Conservation (phyloP, 1,140 invertebrate genomes). For the Daktulosphaira vitifoliae region DNA sequence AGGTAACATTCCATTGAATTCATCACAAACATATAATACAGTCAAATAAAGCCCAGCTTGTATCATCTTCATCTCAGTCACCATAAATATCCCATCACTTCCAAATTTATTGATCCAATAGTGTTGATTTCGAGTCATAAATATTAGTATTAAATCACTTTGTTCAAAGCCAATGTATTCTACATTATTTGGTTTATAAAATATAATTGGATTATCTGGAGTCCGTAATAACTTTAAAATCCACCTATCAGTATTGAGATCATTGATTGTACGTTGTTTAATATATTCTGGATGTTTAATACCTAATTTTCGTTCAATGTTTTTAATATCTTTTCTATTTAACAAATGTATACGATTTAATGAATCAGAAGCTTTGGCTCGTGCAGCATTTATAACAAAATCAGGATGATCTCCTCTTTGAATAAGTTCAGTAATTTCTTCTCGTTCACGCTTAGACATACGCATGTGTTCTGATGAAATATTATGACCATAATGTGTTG, state of each 20-base stretch:
- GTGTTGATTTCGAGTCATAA: conserved; percentile 20
- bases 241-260: conserved; percentile 27
- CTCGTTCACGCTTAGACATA: conserved; percentile 27
- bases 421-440: conserved; percentile 26
- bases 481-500: conserved; percentile 28
- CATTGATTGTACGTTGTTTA: conserved; percentile 29
- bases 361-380: conserved; percentile 18
- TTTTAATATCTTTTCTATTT: conserved; percentile 30
- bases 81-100: conserved; percentile 24
- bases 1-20: conserved; percentile 22
- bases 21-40: conserved; percentile 23
- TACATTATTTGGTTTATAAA: conserved; percentile 25
- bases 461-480: conserved; percentile 20
- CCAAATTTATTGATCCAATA: conserved; percentile 29
- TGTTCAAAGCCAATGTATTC: neutral
- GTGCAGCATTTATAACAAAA: conserved; percentile 19
- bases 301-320: conserved; percentile 23
- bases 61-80: conserved; percentile 25
- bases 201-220: conserved; percentile 15
- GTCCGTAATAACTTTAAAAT: conserved; percentile 10
- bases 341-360: conserved; percentile 10
- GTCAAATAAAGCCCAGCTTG: conserved; percentile 15
- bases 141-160: conserved; percentile 20
- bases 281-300: conserved; percentile 16
- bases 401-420: conserved; percentile 23